These are phyloP conservation scores for Chascanopsetta lugubris DNA, from an alignment of 2,113 vertebrate genomes.

Conservation along the genomic window DNA sequence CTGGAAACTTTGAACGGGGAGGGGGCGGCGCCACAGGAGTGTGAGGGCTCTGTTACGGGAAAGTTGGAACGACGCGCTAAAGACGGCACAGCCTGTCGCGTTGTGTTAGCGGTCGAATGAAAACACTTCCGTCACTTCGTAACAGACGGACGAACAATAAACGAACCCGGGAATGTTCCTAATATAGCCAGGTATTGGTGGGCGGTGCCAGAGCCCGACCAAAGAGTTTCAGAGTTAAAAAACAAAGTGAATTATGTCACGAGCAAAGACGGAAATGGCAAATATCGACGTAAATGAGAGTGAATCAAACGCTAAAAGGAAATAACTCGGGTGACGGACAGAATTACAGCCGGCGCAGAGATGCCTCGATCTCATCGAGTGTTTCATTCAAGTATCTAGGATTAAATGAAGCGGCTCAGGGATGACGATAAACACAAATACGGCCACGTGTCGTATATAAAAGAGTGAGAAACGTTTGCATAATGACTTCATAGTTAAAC, in stretches of 20 bases:
- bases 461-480: too few relatives aligned
- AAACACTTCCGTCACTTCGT: constrained; percentile 24
- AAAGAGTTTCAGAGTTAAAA: constrained; percentile 18
- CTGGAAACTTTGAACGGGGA: constrained; percentile 47
- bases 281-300: not conserved
- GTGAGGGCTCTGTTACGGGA: constrained; percentile 7
- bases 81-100: not conserved
- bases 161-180: constrained; percentile 17
- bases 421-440: not conserved
- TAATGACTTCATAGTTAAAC: not conserved
- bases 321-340: not conserved
- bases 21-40: constrained; percentile 27
- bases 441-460: not conserved
- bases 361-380: not conserved
- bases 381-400: not conserved
- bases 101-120: constrained; percentile 37
- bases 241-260: not conserved
- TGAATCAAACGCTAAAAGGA: not conserved
- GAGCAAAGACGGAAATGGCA: not conserved
- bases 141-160: constrained; percentile 6
- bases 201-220: constrained; percentile 7
- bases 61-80: constrained; percentile 44
- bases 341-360: not conserved
- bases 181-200: not conserved
- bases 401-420: not conserved